These are phyloP conservation scores for Meteorus colon DNA, from an alignment of 2,888 invertebrate species.

Conservation along the genomic window DNA sequence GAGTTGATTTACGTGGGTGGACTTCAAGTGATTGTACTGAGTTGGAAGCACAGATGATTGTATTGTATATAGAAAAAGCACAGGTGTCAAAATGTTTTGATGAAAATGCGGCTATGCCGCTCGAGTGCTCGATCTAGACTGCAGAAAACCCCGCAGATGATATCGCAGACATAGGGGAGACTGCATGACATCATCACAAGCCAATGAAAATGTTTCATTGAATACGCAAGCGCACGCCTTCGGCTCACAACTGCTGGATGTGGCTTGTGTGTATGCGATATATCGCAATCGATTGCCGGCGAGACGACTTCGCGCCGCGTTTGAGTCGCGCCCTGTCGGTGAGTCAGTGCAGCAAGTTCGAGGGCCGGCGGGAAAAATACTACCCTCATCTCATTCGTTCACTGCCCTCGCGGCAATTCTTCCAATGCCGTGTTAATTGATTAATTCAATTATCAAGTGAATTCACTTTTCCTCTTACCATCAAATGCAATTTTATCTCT, in stretches of 20 bases:
- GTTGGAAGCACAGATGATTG: slow-evolving; percentile 26
- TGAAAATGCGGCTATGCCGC: slow-evolving; percentile 62
- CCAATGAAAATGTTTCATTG: slow-evolving; percentile 59
- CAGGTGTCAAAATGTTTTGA: slow-evolving; percentile 43
- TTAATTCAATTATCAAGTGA: slow-evolving; percentile 27
- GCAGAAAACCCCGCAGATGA: slow-evolving; percentile 72
- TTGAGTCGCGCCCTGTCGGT: slow-evolving; percentile 30
- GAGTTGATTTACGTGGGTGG: neutral
- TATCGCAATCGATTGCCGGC: slow-evolving; percentile 70
- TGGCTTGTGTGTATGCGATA: slow-evolving; percentile 60
- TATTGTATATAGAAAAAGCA: slow-evolving; percentile 28
- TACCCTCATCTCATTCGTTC: slow-evolving; percentile 1
- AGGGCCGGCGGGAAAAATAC: slow-evolving; percentile 52
- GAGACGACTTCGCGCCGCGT: slow-evolving; percentile 44
- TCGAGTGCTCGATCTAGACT: slow-evolving; percentile 70
- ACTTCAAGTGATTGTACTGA: neutral
- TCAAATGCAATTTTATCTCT: slow-evolving; percentile 1
- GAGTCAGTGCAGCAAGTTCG: slow-evolving; percentile 37
- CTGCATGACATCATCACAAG: slow-evolving; percentile 71
- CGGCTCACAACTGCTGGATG: slow-evolving; percentile 51
- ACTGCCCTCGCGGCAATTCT: slow-evolving; percentile 14
- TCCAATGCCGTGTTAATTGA: slow-evolving; percentile 34
- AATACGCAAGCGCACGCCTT: slow-evolving; percentile 43
- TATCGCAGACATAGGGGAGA: slow-evolving; percentile 70
- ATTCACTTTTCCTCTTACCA: neutral